Base-by-base conservation (phyloP, 2,113 vertebrate genomes). In the Empidonax alnorum region DNA sequence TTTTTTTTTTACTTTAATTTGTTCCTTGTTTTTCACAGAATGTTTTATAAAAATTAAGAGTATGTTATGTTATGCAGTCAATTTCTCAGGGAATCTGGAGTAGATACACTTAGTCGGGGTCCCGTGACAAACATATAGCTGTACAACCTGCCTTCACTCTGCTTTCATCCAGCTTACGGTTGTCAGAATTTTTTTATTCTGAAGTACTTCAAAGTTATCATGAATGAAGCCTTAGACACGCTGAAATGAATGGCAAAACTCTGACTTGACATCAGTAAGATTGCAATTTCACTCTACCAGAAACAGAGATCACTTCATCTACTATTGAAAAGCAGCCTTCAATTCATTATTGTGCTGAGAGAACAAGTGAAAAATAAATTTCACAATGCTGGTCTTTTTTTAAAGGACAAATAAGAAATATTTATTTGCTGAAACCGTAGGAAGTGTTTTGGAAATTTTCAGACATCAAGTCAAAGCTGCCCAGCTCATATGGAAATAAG, bases 171-270 rank as follows among this genome's bases (percentile, higher is more conserved):
- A 33, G 31, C 37, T 94, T 80, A 95, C 0, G 2, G 41, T 92
- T 92, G 85, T 86, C 95, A 88, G 53, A 82, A 14, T 83, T 84
- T 94, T 92, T 95, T 95, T 90, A 81, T 90, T 93, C 63, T 37
- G 33, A 30, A 72, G 50, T 46, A 88, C 61, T 84, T 96, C 85
- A 93, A 93, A 89, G 91, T 69, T 90, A 82, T 95, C 75, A 59
- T 59, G 84, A 92, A 87, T 69, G 91, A 95, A 91, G 85, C 31
- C 55, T 55, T 59, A 62, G 91, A 96, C 82, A 83, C 4, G 3
- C 35, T 88, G 85, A 88, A 93, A 95, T 67, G 72, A 74, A 92
- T 56, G 67, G 79, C 35, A 91, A 95, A 95, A 94, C 75, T 94
- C 75, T 0, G 2, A 77, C 59, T 62, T 83, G 92, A 93, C 96